A percentile compares a stretch with the other conserved stretches of the same genome.
These are phyloP conservation scores for Drosophila equinoxialis DNA, from an alignment of 1,140 invertebrate genomes.

Conservation along the genomic window DNA sequence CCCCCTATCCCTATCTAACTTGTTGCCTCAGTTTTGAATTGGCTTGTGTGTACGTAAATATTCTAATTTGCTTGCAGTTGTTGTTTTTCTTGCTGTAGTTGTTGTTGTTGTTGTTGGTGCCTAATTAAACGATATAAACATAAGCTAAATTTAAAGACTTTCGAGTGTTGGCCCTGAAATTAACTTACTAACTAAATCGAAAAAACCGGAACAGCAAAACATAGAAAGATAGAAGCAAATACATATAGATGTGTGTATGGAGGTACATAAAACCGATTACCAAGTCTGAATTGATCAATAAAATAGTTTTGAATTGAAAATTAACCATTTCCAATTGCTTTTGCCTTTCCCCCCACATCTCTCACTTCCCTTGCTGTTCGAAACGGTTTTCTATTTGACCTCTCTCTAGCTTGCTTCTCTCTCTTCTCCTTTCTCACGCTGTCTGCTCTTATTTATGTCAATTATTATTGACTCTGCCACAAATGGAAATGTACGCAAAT, in stretches of 20 bases:
- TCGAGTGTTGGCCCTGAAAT: slow-evolving; percentile 58
- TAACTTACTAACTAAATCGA: neutral
- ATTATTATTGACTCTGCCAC: slow-evolving; percentile 74
- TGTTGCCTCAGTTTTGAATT: neutral
- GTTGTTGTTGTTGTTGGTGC: slow-evolving; percentile 32
- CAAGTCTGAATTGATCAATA: slow-evolving; percentile 53
- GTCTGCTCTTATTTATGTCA: slow-evolving; percentile 64
- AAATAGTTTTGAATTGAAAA: slow-evolving; percentile 52
- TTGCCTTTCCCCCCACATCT: slow-evolving; percentile 19
- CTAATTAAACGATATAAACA: slow-evolving; percentile 80
- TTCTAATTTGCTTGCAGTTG: slow-evolving; percentile 75
- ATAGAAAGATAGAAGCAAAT: neutral
- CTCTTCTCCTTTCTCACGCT: slow-evolving; percentile 20
- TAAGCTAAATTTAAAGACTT: slow-evolving; percentile 65
- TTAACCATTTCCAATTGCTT: slow-evolving; percentile 37
- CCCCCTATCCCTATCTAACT: neutral
- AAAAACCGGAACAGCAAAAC: slow-evolving; percentile 39
- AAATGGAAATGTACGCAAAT: slow-evolving; percentile 77
- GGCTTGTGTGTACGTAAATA: slow-evolving; percentile 65
- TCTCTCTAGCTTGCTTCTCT: slow-evolving; percentile 21
- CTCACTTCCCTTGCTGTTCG: too few relatives aligned
- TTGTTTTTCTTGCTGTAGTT: slow-evolving; percentile 10
- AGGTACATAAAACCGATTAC: slow-evolving; percentile 14
- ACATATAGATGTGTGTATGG: neutral
- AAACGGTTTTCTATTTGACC: neutral